Evolutionary conservation across 2,888 invertebrate genomes (phyloP).

Genomic region (Thysanoteuthis rhombus): DNA sequence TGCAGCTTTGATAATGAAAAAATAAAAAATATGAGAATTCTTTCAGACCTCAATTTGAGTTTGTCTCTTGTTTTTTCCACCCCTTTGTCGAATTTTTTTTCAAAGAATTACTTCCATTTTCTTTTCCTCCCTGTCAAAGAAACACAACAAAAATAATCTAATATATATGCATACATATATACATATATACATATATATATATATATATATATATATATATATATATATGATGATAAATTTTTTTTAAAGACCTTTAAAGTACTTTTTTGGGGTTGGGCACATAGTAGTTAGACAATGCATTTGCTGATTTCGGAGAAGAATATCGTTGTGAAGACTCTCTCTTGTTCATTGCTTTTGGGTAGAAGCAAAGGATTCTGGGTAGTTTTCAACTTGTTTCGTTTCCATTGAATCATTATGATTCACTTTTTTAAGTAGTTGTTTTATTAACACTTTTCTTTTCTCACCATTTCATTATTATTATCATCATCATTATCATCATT

Average conservation of each 20-base stretch:
- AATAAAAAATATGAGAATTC: not conserved
- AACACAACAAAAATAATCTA: not conserved
- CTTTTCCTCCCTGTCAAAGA: not conserved
- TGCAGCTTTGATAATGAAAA: not conserved
- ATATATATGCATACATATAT: no score
- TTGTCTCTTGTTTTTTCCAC: not conserved
- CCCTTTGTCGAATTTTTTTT: not conserved
- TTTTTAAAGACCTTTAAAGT: not conserved
- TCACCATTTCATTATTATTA: not conserved
- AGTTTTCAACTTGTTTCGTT: not conserved
- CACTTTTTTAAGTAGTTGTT: not conserved
- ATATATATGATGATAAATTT: not conserved
- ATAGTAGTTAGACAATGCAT: not conserved
- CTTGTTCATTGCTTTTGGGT: not conserved
- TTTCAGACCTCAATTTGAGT: not conserved
- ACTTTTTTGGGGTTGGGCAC: not conserved
- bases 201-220: no score
- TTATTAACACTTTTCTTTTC: not conserved
- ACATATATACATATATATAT: no score
- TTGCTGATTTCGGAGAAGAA: not conserved
- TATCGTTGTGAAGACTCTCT: not conserved
- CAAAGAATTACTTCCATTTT: not conserved
- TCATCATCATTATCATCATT: not conserved
- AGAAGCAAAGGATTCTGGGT: no score
- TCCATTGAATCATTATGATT: not conserved